Conservation (phyloP, 2,888 invertebrate genomes). For the Silvanus unidentatus region DNA sequence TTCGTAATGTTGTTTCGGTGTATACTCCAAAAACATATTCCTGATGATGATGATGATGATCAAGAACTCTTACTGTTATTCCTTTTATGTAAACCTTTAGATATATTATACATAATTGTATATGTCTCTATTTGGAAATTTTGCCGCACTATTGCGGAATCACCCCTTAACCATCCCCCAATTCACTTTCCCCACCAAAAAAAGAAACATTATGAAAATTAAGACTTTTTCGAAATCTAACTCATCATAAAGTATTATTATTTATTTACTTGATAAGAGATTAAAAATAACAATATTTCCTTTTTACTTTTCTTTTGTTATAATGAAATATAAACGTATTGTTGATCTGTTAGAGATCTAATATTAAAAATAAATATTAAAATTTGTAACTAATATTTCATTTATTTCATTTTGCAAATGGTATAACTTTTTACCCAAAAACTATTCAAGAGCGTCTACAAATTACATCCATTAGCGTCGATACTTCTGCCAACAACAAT, state of each 20-base stretch:
- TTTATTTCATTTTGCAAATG: background rate
- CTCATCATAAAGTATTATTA: slow-evolving; percentile 13
- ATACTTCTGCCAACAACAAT: slow-evolving; percentile 22
- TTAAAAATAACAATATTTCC: slow-evolving; percentile 6
- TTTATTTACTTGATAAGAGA: slow-evolving; percentile 10
- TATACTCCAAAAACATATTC: slow-evolving; percentile 4
- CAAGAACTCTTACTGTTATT: slow-evolving; percentile 10
- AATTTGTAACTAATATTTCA: slow-evolving; percentile 30
- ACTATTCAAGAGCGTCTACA: no score
- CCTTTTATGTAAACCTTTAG: slow-evolving; percentile 20
- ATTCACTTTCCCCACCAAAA: slow-evolving; percentile 11
- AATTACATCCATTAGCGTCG: slow-evolving; percentile 1
- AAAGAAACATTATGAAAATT: slow-evolving; percentile 18
- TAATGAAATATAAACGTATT: slow-evolving; percentile 35
- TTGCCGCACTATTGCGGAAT: background rate
- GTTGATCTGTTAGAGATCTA: slow-evolving; percentile 40
- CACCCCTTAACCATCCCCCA: slow-evolving; percentile 5
- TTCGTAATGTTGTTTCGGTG: slow-evolving; percentile 5
- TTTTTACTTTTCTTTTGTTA: slow-evolving; percentile 32
- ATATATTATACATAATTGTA: slow-evolving; percentile 7
- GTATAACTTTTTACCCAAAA: no score
- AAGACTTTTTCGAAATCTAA: slow-evolving; percentile 17
- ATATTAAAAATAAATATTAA: slow-evolving; percentile 30
- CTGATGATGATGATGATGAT: no score
- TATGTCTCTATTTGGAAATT: background rate